Conservation (phyloP, 2,113 vertebrate species). For the Spermophilus dauricus region DNA sequence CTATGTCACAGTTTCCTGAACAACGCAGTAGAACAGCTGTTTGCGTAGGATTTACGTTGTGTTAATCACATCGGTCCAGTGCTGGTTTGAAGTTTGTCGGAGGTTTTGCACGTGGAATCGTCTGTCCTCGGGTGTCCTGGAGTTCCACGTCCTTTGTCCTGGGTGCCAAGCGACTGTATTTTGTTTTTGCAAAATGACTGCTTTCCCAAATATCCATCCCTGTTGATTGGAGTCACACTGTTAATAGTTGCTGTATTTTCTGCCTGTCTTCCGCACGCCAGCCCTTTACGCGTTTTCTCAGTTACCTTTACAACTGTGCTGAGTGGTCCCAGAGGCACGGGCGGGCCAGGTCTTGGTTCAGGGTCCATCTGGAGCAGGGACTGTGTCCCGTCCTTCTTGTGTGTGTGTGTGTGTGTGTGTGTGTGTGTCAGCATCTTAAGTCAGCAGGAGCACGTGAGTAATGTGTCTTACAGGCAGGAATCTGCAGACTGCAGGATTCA, state of each 20-base stretch:
- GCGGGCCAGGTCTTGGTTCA: background rate
- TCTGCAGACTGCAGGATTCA: background rate
- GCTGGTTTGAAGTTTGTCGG: background rate
- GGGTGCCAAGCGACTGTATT: background rate
- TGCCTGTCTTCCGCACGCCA: fast-evolving
- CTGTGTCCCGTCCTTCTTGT: background rate
- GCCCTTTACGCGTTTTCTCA: fast-evolving
- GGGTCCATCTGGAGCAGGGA: background rate
- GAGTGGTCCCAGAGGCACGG: too few species aligned
- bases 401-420: too few species aligned
- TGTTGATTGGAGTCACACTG: background rate
- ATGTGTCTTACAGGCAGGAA: too few species aligned
- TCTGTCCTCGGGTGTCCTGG: background rate
- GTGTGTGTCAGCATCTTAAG: too few species aligned
- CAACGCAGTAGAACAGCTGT: background rate
- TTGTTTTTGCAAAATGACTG: background rate
- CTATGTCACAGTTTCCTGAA: too few species aligned
- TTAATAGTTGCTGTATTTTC: background rate
- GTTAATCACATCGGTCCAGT: background rate
- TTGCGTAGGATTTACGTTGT: background rate
- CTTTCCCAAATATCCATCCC: background rate
- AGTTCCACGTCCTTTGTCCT: background rate
- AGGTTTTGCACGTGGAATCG: too few species aligned
- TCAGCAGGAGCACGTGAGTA: fast-evolving
- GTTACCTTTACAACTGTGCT: background rate